phyloP scores from a whole-genome alignment of 1,140 invertebrate species.

The Magallana angulata region DNA sequence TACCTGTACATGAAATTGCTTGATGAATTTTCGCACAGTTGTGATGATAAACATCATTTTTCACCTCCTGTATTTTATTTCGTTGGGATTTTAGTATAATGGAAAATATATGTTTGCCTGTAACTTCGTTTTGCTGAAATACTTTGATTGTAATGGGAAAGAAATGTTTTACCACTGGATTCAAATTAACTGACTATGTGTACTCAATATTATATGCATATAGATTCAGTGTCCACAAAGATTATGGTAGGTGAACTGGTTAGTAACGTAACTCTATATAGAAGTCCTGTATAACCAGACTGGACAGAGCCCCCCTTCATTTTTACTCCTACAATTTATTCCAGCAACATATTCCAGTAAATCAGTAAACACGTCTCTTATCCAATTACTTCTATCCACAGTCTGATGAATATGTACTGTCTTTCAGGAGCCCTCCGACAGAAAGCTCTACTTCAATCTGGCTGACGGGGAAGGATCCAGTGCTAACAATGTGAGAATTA shows the following conservation, averaged over 20 bases:
- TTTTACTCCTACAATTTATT: neutral
- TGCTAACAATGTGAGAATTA: constrained; percentile 49
- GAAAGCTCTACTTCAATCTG: constrained; percentile 64
- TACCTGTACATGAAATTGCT: no score
- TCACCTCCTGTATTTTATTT: no score
- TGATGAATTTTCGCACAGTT: no score
- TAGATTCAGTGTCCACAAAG: neutral
- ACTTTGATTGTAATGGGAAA: no score
- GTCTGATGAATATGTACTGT: constrained; percentile 21
- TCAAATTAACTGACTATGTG: no score
- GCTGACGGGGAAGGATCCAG: constrained; percentile 53
- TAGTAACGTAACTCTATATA: neutral
- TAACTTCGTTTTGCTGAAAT: no score
- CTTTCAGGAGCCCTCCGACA: constrained; percentile 62
- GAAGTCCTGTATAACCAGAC: neutral
- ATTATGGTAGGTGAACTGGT: neutral
- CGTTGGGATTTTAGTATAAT: no score
- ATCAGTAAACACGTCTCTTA: constrained; percentile 3
- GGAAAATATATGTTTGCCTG: no score
- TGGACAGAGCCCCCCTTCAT: neutral
- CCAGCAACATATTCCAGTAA: neutral
- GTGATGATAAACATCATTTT: no score
- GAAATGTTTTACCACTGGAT: no score
- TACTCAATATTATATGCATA: neutral
- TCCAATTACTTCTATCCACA: neutral